Base-by-base conservation (phyloP, 1,140 invertebrate genomes). In the Aplysia californica region DNA sequence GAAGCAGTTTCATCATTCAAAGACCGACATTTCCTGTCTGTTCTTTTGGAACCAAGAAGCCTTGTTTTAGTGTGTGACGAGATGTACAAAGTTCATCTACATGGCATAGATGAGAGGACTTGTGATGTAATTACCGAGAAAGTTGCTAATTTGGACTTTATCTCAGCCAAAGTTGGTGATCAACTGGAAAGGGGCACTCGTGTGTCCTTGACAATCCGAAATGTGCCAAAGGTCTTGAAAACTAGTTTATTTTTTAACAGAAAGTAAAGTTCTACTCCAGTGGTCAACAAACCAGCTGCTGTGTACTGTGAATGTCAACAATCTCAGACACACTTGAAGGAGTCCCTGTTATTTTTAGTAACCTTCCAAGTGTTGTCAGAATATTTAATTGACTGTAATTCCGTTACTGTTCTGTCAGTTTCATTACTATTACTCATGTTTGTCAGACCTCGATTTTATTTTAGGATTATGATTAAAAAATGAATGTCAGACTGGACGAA, bases 191-290 rank as follows among this genome's bases (percentile, higher is more conserved):
- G 97, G 68, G 89, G 90, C 0, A 95, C 93, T 21, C 92, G 97
- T 86, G 90, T 98, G 78, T 99, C 97, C 5, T 89, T 99, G 39
- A 99, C 97, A 50, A 97, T 99, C 77, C 92, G 97, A 87, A 93
- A 97, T 92, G 96, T 98, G 10, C 96, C 96, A 72, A 97, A 96
- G 91, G 94, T 95, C 67, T 92, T 93, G 81, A 96, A 95, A 92
- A 91, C 85, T 66, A 87, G 85, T 77, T 44, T 89, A n/a, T 78
- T 88, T 36, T 82, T 89, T 79, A 85, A 87, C n/a, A 86, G 78
- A 67, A 83, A 81, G 79, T 75, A 31, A 65, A 44, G n/a, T 69
- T 5, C 20, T 6, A 1, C 2, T 29, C 20, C 10, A 2, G 20
- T 2, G 20, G 0, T 3, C 20, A 31, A 20, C 4, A 35, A 31